Conservation (phyloP, 2,888 invertebrate genomes). For the Bruchidius siliquastri region DNA sequence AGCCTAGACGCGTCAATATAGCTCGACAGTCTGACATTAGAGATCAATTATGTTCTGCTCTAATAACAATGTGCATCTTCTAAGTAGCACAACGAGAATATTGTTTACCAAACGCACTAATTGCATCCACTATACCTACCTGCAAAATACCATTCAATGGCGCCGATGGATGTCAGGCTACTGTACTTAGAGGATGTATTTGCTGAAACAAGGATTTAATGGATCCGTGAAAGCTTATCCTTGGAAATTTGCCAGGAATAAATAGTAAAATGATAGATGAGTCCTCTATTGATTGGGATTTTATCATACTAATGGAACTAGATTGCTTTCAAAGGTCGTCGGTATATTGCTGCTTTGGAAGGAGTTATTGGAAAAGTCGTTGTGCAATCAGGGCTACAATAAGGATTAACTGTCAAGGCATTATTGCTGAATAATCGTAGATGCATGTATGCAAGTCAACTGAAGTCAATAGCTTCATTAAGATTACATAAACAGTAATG, state of each 20-base stretch:
- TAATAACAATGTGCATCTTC: neutral
- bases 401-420: no score
- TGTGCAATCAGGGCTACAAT: no score
- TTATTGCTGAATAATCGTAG: no score
- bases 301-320: neutral
- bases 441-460: no score
- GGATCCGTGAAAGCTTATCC: neutral
- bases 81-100: neutral
- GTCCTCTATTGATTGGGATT: neutral
- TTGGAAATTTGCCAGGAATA: neutral
- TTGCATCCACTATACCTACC: neutral
- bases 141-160: neutral
- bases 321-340: neutral
- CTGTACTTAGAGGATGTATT: neutral
- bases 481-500: no score
- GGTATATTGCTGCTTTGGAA: neutral
- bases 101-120: neutral
- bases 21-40: no score
- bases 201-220: neutral
- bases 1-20: no score
- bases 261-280: neutral
- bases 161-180: neutral
- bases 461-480: no score
- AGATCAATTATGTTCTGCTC: neutral
- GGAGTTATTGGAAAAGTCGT: neutral